Evolutionary conservation across 2,113 vertebrate genomes (phyloP), one percentile per base, ranked within the genome.

Genomic region (Rafetus swinhoei): DNA sequence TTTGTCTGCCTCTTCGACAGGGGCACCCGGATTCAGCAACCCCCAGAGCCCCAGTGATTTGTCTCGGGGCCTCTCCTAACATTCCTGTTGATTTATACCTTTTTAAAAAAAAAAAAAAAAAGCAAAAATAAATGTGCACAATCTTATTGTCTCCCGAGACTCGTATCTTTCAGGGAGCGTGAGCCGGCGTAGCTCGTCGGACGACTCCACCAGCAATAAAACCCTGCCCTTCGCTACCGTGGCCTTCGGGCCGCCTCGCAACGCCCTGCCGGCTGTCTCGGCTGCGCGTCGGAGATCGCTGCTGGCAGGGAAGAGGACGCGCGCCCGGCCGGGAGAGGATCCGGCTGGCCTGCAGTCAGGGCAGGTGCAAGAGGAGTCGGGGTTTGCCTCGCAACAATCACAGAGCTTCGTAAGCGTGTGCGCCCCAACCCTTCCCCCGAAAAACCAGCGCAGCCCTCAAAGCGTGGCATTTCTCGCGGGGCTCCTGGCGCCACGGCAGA

Each of bases 11-110:
- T 25, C 45, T 50, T 50, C 65, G 5, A n/a, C 32, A n/a, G 65
- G 39, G 35, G 39, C 21, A 14, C 39, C 24, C 8, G 19, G 25
- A 50, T 12, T 22, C 39, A 25, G 39, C 74, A 14, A 24, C 22
- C 21, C 22, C 74, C 12, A 24, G 65, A 32, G n/a, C 65, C 65
- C 4, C 9, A 5, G 4, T 21, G 8, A 10, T 72, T 72, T 35
- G 16, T 32, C 8, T 4, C 9, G 8, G 65, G n/a, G 16, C 24
- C 22, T 29, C 1, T 3, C 4, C 4, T 3, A 59, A 65, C 56
- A 92, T 93, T 95, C 92, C 59, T 90, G 65, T 69, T 52, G 0
- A 1, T 93, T 96, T 96, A 79, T 96, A 96, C 90, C n/a, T 29
- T 69, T 96, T 96, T 93, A 93, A 84, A 92, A 32, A 72, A 56